Evolutionary conservation across 2,113 vertebrate species (phyloP).

Genomic region (Oncorhynchus kisutch): DNA sequence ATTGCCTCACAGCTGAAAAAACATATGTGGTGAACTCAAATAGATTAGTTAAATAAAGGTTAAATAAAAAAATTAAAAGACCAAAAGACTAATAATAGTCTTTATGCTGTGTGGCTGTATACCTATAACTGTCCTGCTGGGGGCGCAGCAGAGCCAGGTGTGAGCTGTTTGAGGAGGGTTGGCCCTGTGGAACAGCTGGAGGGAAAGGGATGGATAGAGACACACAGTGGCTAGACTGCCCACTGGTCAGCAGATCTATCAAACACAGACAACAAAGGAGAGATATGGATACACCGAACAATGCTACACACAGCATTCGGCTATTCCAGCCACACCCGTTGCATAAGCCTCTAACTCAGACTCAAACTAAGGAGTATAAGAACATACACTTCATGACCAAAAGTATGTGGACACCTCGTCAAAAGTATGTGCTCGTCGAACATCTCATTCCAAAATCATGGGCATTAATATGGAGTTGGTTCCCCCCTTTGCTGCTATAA

Average conservation of each 20-base stretch:
- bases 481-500: too few relatives aligned
- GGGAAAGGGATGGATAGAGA: slow-evolving; percentile 63
- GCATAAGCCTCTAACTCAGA: background rate
- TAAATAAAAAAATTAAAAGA: too few relatives aligned
- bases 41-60: background rate
- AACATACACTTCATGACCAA: slow-evolving; percentile 2
- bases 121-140: slow-evolving; percentile 66
- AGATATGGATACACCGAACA: background rate
- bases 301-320: background rate
- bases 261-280: slow-evolving; percentile 33
- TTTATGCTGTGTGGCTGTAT: slow-evolving; percentile 9
- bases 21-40: background rate
- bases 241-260: slow-evolving; percentile 67
- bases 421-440: too few relatives aligned
- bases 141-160: slow-evolving; percentile 69
- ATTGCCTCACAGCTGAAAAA: background rate
- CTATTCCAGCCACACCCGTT: too few relatives aligned
- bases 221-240: slow-evolving; percentile 63
- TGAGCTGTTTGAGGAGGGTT: slow-evolving; percentile 69
- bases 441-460: too few relatives aligned
- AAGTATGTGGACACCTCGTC: too few relatives aligned
- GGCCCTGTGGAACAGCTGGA: slow-evolving; percentile 68
- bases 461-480: too few relatives aligned
- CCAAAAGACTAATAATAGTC: background rate
- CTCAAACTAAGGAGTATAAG: slow-evolving; percentile 15